These are phyloP conservation scores for Leptobrachium leishanense DNA, from an alignment of 2,113 vertebrate genomes.

Conservation along the genomic window DNA sequence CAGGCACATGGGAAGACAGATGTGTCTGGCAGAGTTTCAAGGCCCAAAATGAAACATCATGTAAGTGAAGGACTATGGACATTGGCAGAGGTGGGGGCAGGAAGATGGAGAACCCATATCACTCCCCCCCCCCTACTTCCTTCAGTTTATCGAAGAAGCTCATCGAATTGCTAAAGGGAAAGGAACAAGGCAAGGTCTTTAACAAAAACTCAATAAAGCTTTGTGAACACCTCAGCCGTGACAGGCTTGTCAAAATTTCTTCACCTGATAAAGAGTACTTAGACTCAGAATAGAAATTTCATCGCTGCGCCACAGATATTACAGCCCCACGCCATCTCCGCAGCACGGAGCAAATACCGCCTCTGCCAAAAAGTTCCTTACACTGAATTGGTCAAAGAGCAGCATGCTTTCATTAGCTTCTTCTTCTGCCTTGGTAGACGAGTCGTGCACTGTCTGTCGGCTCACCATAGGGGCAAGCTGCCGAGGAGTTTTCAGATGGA, in stretches of 20 bases:
- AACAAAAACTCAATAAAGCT: background rate
- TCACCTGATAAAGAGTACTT: background rate
- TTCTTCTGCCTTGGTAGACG: no score
- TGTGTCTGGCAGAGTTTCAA: constrained; percentile 96
- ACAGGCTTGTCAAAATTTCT: background rate
- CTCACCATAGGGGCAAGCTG: no score
- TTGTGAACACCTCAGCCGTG: constrained; percentile 7
- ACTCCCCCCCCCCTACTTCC: constrained; percentile 48
- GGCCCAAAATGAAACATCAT: constrained; percentile 94
- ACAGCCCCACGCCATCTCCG: background rate
- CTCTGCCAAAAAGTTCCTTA: no score
- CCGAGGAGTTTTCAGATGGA: no score
- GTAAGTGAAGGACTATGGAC: constrained; percentile 95
- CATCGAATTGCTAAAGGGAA: constrained; percentile 66
- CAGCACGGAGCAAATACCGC: no score
- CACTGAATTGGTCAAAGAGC: no score
- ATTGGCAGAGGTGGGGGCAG: constrained; percentile 68
- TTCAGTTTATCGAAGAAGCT: constrained; percentile 70
- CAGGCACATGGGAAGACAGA: constrained; percentile 98
- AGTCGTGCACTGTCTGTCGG: no score
- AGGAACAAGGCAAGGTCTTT: constrained; percentile 45
- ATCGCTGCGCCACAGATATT: background rate
- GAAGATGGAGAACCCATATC: constrained; percentile 64
- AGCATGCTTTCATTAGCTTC: no score
- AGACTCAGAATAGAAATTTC: background rate